phyloP scores from a whole-genome alignment of 2,113 vertebrate genomes.

The Apodemus speciosus region DNA sequence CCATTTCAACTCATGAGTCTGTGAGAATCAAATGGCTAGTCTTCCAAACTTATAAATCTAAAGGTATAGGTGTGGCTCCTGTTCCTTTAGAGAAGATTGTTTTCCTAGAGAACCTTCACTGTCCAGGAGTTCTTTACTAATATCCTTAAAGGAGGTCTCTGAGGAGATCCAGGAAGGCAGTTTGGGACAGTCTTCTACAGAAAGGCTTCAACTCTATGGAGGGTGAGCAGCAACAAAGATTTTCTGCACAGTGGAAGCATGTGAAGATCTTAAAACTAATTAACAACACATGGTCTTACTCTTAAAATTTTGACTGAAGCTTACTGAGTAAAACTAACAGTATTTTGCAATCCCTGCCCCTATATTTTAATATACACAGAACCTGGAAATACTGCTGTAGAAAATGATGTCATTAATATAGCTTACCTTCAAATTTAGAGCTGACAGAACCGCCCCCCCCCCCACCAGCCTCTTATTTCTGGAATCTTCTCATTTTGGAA shows the following conservation, averaged over 20 bases:
- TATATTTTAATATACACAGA: conserved; percentile 43
- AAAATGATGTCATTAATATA: conserved; percentile 28
- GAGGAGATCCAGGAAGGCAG: neutral
- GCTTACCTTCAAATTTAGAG: conserved; percentile 37
- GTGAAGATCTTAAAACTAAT: neutral
- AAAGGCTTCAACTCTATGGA: neutral
- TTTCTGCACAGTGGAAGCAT: neutral
- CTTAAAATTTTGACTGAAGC: neutral
- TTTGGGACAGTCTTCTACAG: neutral
- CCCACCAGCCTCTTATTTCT: conserved; percentile 18
- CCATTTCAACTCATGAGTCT: neutral
- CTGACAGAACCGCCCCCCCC: conserved; percentile 5
- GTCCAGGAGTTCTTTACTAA: neutral
- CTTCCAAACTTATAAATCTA: neutral
- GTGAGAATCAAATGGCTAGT: neutral
- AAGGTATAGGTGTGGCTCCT: neutral
- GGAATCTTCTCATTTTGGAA: conserved; percentile 3
- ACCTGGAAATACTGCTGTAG: neutral
- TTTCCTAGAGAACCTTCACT: neutral
- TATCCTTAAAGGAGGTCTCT: neutral
- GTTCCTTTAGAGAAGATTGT: neutral
- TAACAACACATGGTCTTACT: neutral
- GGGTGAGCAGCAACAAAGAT: neutral
- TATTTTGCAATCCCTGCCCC: neutral
- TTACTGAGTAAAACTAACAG: neutral